Base-by-base conservation (phyloP, 2,797 vertebrate genomes). In the Characodon lateralis region DNA sequence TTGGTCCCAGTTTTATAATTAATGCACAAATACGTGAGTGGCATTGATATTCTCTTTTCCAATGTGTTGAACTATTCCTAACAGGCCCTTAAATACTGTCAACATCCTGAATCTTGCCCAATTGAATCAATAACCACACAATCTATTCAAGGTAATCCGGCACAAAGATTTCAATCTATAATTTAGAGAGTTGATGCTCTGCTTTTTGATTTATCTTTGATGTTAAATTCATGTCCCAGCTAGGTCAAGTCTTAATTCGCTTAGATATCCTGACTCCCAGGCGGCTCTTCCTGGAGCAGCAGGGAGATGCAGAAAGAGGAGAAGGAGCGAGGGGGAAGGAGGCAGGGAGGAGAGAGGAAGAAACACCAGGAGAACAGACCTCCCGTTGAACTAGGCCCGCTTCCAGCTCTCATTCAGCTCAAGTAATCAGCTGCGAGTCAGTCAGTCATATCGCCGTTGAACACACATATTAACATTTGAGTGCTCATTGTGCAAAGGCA, bases 361-460 rank as follows among this genome's bases (percentile, higher is more conserved):
- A 87, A 90, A 76, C 81, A 83, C 81, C 82, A 82, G 89, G 82
- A 91, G 88, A 85, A 80, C 80, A 89, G 90, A 92, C 91, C 92
- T 89, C 91, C 93, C 77, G 73, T 89, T 95, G 96, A 94, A 96
- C 91, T 95, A 98, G 97, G 97, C 97, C 93, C 81, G 51, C 89
- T 80, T 96, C 97, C 97, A 98, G 94, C 94, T 89, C 91, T 95
- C 95, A 92, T 88, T 96, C 95, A 94, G 71, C 90, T 94, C n/a
- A 26, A 94, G 94, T 95, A 95, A 97, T 97, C 97, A 96, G 96
- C 95, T 93, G 94, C 90, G 96, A 97, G 96, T 96, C 96, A 96
- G 95, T 97, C 95, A 96, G 91, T 92, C 95, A 93, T 89, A 92
- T 74, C 28, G 81, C 69, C 79, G 78, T 79, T 86, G 86, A 89